Base-by-base conservation (phyloP, 2,888 invertebrate species). In the Myopa tessellatipennis region DNA sequence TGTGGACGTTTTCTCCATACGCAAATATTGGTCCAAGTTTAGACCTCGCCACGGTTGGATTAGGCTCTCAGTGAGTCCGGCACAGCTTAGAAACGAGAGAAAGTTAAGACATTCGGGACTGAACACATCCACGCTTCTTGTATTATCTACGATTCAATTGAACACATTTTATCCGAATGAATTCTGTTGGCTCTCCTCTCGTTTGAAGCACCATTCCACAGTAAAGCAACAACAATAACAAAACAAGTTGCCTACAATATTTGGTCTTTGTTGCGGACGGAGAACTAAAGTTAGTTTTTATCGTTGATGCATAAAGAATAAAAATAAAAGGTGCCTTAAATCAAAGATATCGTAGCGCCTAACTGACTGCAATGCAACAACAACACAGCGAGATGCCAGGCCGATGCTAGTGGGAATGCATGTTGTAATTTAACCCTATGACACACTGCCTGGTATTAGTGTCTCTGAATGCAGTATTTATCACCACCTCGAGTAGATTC, bases 381-480 rank as follows among this genome's bases (percentile, higher is more conserved):
- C 61, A 18, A 34, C 61, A 34, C n/a, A 58, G 58, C 58, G 6
- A 26, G 26, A 26, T 26, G 26, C 16, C 58, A n/a, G n/a, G n/a
- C 4, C 18, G 61, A 5, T 26, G 74, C 45, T 52, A 82, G 82
- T 83, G 83, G 81, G 83, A 83, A 82, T 83, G 82, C 83, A 83
- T 83, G 84, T 84, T 84, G 84, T 83, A 84, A 84, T 84, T 84
- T 85, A 84, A 84, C 85, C 85, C 83, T 83, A 82, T 85, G 85
- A 85, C 85, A 84, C 81, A 83, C 82, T 82, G 83, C 81, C 80
- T 78, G 80, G 83, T 84, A 84, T 85, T 83, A 83, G 82, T 84
- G 84, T 84, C 84, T 82, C 81, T 78, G 83, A 82, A 81, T 81
- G 82, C 83, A 83, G 82, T 83, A 85, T 85, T 85, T 85, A 85